A percentile compares a stretch with the other conserved stretches of the same genome.
Evolutionary conservation across 2,888 invertebrate genomes (phyloP).

Genomic region (Drosophila diplacantha): DNA sequence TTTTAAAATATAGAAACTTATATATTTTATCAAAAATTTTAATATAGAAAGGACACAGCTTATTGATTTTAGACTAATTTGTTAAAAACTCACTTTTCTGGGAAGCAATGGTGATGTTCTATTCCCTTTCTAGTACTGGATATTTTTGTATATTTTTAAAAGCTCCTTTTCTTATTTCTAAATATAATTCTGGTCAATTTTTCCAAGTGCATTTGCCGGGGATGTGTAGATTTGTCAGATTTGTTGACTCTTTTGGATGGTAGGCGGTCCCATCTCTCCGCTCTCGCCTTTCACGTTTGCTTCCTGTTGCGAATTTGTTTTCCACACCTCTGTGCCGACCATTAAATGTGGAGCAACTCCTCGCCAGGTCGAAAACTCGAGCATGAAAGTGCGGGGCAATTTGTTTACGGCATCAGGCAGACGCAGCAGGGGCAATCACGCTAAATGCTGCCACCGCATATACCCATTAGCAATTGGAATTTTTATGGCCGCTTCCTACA

Average conservation of each 20-base stretch:
- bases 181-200: neutral
- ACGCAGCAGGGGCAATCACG: constrained; percentile 26
- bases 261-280: constrained; percentile 22
- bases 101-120: neutral
- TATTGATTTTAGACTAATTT: neutral
- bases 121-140: neutral
- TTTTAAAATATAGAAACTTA: neutral
- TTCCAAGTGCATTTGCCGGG: neutral
- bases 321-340: constrained; percentile 42
- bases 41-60: neutral
- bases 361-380: constrained; percentile 38
- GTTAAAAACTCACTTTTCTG: too few relatives aligned
- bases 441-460: neutral
- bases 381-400: constrained; percentile 53
- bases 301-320: constrained; percentile 68
- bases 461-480: constrained; percentile 12
- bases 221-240: constrained; percentile 6
- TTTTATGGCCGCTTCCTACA: constrained; percentile 10
- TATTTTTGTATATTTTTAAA: neutral
- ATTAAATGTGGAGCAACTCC: constrained; percentile 68
- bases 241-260: constrained; percentile 9
- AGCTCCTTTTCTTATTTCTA: neutral
- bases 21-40: too few relatives aligned
- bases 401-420: constrained; percentile 32
- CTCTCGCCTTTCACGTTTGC: constrained; percentile 37